Conservation (phyloP, 2,113 vertebrate genomes). For the Eudyptes chrysolophus region DNA sequence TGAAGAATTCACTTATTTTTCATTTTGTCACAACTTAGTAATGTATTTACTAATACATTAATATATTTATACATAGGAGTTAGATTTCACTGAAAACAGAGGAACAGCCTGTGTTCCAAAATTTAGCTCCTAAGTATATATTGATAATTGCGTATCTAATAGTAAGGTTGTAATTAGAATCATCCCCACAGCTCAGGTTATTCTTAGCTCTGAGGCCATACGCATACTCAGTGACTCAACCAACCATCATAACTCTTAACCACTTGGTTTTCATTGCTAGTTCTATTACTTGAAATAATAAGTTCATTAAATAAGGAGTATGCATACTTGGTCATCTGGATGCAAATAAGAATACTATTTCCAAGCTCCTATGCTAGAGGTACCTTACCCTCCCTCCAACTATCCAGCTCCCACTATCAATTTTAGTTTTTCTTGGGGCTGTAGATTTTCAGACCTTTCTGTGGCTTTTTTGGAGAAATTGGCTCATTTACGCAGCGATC, state of each 20-base stretch:
- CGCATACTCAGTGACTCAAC: background rate
- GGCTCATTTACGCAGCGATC: fast-evolving
- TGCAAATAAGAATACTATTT: background rate
- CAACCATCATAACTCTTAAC: background rate
- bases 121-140: background rate
- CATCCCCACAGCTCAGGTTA: background rate
- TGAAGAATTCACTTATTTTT: background rate
- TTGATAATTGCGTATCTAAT: background rate
- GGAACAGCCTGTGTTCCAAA: background rate
- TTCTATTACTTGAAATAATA: background rate
- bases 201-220: slow-evolving; percentile 10
- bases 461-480: background rate
- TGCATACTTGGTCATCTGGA: background rate
- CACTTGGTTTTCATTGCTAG: background rate
- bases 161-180: background rate
- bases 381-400: background rate
- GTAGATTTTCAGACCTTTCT: background rate
- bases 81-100: background rate
- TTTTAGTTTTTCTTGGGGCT: background rate
- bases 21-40: background rate
- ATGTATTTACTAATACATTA: background rate
- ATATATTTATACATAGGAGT: background rate
- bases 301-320: background rate
- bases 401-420: background rate
- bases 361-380: background rate